Base-by-base conservation (phyloP, 2,888 invertebrate species). In the Cremastinae sp. region DNA sequence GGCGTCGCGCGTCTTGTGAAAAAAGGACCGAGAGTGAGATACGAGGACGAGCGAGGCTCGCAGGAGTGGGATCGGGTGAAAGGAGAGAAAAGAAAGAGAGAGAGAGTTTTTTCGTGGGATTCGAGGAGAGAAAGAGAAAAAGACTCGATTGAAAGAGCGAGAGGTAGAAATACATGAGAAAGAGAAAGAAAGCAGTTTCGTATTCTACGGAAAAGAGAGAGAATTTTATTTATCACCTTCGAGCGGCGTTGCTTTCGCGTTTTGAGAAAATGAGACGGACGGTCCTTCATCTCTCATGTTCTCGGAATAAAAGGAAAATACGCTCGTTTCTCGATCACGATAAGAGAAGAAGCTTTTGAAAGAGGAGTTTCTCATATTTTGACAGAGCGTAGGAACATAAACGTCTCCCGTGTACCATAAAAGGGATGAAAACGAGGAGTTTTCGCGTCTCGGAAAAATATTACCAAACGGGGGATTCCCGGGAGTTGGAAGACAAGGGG, bases 1-100 rank as follows among this genome's bases (percentile, higher is more conserved):
- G 58, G 51, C 61, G 59, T 59, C 59, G 51, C 69, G 51, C 51
- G 47, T 49, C 39, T 55, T 12, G 59, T 20, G 47, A 35, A 51
- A 61, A 20, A 37, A 16, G 45, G 18, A 35, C 28, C 2, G 37
- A 49, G 58, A 39, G 41, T 20, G 14, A 12, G 22, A 14, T 43
- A 16, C 20, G 41, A 49, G 16, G n/a, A 51, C 18, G 28, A 65
- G 49, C 28, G 35, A 37, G 41, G n/a, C 28, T 5, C 28, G 28
- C 28, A 28, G 28, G 28, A 28, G 28, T 28, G 28, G 28, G 28
- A 28, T 28, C 28, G 12, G 43, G 35, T 28, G 28, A 28, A 58
- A 20, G 8, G 12, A 22, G 12, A 18, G n/a, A 9, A 20, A 43
- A 2, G 12, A 22, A 43, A 43, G 28, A 28, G n/a, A 51, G 16